Percentiles rank a stretch among this genome's conserved stretches.
phyloP scores from a whole-genome alignment of 2,797 vertebrate genomes.

The Monodelphis domestica region DNA sequence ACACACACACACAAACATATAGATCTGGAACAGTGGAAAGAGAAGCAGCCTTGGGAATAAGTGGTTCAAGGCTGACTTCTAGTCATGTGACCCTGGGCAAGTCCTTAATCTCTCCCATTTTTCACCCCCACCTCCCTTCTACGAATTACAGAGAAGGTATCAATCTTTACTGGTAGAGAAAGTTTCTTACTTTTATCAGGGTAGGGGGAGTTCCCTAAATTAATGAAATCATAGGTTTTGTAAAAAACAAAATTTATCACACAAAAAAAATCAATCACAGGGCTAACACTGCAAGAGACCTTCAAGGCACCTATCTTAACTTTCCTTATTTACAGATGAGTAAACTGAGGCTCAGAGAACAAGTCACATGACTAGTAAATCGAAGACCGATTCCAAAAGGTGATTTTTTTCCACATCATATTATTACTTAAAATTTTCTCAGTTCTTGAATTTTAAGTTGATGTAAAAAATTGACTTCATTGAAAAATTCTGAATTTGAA shows the following conservation, averaged over 20 bases:
- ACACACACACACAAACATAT: too few species aligned
- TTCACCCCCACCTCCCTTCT: not conserved
- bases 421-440: not conserved
- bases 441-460: not conserved
- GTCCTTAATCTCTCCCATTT: not conserved
- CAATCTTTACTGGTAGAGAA: not conserved
- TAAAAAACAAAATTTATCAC: not conserved
- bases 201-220: not conserved
- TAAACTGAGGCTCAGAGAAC: not conserved
- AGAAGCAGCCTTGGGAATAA: not conserved
- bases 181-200: not conserved
- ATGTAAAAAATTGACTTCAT: not conserved
- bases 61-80: not conserved
- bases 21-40: not conserved
- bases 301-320: not conserved
- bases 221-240: not conserved
- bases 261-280: not conserved
- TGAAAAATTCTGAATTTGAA: constrained; percentile 16
- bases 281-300: not conserved
- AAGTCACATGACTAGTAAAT: not conserved
- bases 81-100: not conserved
- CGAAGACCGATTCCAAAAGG: not conserved
- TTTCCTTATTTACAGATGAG: not conserved
- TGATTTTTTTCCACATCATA: not conserved
- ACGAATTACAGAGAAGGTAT: not conserved